These are phyloP conservation scores for Phasianus colchicus DNA, from an alignment of 2,113 vertebrate genomes.

Conservation along the genomic window DNA sequence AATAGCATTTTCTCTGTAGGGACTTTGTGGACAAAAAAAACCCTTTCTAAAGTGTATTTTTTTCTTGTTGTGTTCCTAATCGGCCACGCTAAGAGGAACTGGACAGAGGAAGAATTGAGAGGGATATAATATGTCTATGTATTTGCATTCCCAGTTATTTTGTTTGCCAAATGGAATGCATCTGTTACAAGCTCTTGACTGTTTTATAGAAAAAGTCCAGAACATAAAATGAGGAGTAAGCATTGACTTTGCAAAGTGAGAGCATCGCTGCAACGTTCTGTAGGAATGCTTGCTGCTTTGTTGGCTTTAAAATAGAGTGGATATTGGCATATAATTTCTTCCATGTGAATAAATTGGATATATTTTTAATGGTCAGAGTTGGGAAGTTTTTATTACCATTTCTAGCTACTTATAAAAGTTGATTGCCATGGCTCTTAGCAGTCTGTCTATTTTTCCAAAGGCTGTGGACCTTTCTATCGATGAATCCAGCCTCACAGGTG, in stretches of 20 bases:
- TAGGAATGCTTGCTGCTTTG: background rate
- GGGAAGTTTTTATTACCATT: background rate
- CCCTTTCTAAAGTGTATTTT: background rate
- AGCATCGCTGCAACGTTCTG: background rate
- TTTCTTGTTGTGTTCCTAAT: background rate
- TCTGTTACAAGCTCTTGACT: background rate
- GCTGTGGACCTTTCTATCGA: constrained; percentile 91
- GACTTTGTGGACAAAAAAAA: background rate
- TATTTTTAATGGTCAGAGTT: background rate
- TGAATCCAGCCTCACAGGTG: constrained; percentile 96
- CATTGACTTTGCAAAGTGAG: background rate
- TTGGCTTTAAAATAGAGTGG: background rate
- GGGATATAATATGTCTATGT: background rate
- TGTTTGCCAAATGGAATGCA: background rate
- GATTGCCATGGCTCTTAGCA: background rate
- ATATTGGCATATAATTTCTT: background rate
- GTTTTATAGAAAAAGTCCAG: background rate
- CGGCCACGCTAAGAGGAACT: background rate
- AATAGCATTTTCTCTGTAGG: background rate
- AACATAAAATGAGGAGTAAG: background rate
- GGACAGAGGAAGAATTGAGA: background rate
- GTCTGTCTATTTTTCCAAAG: constrained; percentile 67
- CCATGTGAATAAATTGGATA: background rate
- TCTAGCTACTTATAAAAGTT: background rate
- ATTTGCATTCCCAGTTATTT: background rate